Evolutionary conservation across 2,888 invertebrate genomes (phyloP).

Genomic region (Antheraea yamamai): DNA sequence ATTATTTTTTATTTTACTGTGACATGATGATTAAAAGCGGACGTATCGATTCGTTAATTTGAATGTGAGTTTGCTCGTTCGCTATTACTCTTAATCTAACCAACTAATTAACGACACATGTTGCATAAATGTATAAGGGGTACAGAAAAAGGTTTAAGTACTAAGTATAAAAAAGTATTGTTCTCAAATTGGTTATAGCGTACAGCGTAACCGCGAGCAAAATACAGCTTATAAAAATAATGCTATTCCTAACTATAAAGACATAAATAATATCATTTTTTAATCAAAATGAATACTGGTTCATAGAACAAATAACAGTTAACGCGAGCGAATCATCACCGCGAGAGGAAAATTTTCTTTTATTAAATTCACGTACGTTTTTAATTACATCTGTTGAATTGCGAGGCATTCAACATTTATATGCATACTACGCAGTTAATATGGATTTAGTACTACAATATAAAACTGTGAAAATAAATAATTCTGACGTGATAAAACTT

Average conservation of each 20-base stretch:
- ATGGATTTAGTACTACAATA: not conserved
- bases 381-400: conserved; percentile 39
- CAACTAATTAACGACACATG: too few relatives aligned
- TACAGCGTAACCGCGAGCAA: too few relatives aligned
- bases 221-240: not conserved
- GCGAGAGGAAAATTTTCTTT: conserved; percentile 26
- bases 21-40: too few relatives aligned
- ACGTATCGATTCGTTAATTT: too few relatives aligned
- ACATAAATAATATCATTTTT: not conserved
- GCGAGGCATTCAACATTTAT: conserved; percentile 8
- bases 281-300: not conserved
- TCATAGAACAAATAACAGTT: conserved; percentile 16
- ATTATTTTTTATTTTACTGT: too few relatives aligned
- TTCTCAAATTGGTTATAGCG: too few relatives aligned
- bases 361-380: conserved; percentile 43
- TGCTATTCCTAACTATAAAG: not conserved
- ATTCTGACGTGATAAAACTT: not conserved
- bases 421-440: not conserved
- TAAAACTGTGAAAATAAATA: not conserved
- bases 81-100: too few relatives aligned
- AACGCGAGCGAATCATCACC: conserved; percentile 16
- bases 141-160: too few relatives aligned
- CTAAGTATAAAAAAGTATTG: too few relatives aligned
- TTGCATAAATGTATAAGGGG: too few relatives aligned
- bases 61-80: too few relatives aligned